Base-by-base conservation (phyloP, 1,140 invertebrate genomes). In the Temnothorax longispinosus region DNA sequence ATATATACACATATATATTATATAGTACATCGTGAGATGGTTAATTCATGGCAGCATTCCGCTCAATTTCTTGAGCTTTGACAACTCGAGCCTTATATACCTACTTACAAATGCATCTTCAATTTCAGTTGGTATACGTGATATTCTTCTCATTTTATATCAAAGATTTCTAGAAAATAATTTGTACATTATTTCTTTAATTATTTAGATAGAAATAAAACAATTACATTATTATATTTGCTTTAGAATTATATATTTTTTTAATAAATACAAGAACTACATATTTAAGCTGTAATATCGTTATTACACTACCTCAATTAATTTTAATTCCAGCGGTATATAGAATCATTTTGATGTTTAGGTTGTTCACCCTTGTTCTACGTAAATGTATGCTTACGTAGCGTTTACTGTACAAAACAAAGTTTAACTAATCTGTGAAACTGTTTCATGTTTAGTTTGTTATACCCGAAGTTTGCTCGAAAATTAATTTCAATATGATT, bases 371-470 rank as follows among this genome's bases (percentile, higher is more conserved):
- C n/a, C 65, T 71, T 81, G 77, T 71, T 81, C 64, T 52, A 52
- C 62, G 13, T 80, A 54, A 80, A 50, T 69, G 21, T 69, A 54
- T 71, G 77, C 64, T 69, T 71, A 65, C 27, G 21, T 60, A 71
- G 47, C 77, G 64, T 81, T 81, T 81, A 81, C 64, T 54, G 65
- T 81, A 67, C 65, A 54, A 81, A 81, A 81, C 77, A 54, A 81
- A 81, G 77, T 81, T 78, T 65, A 65, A 47, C 76, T 81, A 81
- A 81, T 81, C 77, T 71, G 64, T 71, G 77, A 71, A 69, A 81
- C 64, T 81, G 77, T 56, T 81, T 54, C 77, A 54, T 52, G 64
- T 71, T 81, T 81, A 81, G 64, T 62, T 77, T 62, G 75, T 81
- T 81, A 71, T 54, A 69, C 15, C 4, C n/a, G 41, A 71, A 81